These are phyloP conservation scores for Hipparchia sbordonii DNA, from an alignment of 2,888 invertebrate species.

Conservation along the genomic window DNA sequence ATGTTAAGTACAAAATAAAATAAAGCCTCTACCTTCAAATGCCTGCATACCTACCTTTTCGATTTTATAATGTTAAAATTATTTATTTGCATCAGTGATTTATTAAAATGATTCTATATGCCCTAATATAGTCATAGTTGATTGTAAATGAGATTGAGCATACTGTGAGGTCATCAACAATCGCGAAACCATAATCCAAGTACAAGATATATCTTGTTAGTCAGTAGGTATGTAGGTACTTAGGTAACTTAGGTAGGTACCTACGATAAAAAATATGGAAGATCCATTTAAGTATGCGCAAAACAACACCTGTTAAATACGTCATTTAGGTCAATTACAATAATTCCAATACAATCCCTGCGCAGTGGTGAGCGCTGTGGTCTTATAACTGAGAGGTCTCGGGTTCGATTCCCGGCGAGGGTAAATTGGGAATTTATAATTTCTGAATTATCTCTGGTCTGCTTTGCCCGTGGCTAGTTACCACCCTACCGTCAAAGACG, in stretches of 20 bases:
- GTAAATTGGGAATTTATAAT: no score
- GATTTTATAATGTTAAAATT: no score
- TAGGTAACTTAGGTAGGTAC: background rate
- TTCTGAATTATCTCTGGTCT: no score
- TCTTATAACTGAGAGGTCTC: no score
- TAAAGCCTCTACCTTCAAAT: no score
- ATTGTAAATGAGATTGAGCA: constrained; percentile 25
- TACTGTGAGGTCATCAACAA: constrained; percentile 28
- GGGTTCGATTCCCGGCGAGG: no score
- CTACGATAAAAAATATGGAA: constrained; percentile 8
- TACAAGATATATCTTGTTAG: background rate
- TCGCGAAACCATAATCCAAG: constrained; percentile 6
- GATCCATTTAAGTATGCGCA: constrained; percentile 17
- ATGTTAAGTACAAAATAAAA: no score
- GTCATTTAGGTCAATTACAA: constrained; percentile 1
- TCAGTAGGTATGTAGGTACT: background rate
- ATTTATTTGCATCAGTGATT: constrained; percentile 6
- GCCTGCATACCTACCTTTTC: no score
- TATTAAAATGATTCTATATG: constrained; percentile 26
- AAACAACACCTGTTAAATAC: constrained; percentile 22
- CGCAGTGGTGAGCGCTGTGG: no score
- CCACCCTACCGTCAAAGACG: no score
- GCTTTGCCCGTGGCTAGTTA: no score
- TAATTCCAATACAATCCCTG: no score
- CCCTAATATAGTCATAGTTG: constrained; percentile 31